Base-by-base conservation (phyloP, 2,888 invertebrate species). In the Macrophya alboannulata region DNA sequence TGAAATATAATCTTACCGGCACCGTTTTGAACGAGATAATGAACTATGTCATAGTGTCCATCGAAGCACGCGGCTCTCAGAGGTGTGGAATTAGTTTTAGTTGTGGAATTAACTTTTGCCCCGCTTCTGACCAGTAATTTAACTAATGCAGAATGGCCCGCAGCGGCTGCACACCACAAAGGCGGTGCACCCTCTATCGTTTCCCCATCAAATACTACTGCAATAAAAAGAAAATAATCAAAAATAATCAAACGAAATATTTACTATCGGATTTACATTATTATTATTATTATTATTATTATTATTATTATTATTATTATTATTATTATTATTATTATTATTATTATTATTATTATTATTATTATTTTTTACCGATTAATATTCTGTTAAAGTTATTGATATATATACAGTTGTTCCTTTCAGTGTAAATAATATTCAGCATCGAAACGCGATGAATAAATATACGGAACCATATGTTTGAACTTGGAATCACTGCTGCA, bases 101-200 rank as follows among this genome's bases (percentile, higher is more conserved):
- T 99, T 76, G 98, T 98, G 88, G 98, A 97, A 95, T 99, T 99
- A 85, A 99, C 98, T 92, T 97, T 96, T 84, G 99, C 99, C 77
- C 97, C 97, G 87, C 97, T 96, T 89, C 96, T 96, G 71, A 99
- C 97, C 89, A 99, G 94, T 92, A 98, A 95, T 93, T 96, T 96
- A 40, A 99, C 99, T 87, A 99, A 96, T 81, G 97, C 96, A 89
- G 98, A 93, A 94, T 99, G 98, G 51, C 99, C 99, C 0, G 99
- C 99, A 0, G 99, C 99, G 0, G 99, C 98, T 25, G 99, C 99
- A 94, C 99, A 99, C 99, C 99, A 99, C 74, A 99, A 94, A 0
- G 99, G 98, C 17, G 99, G 98, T 1, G 99, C 99, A 88, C 98
- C 98, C 93, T 99, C 98, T 93, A 99, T 99, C 88, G 98, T 98